Evolutionary conservation across 1,140 invertebrate species (phyloP).

Genomic region (Lepidurus arcticus): DNA sequence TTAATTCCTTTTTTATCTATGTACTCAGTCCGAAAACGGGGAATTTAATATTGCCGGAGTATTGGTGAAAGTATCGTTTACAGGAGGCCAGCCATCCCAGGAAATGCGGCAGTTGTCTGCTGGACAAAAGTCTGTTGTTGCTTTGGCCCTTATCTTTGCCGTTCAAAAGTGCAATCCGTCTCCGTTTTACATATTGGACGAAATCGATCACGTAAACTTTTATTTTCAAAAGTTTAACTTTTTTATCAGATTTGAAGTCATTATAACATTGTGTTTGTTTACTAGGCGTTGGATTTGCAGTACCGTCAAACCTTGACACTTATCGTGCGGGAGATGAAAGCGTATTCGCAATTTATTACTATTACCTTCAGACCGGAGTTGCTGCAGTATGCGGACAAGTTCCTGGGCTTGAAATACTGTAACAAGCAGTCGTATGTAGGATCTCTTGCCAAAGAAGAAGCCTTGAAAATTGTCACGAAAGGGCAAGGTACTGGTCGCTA

Average conservation of each 20-base stretch:
- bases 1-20: too few relatives aligned
- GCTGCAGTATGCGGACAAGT: neutral
- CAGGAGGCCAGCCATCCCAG: neutral
- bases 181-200: neutral
- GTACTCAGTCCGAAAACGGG: neutral
- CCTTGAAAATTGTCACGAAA: neutral
- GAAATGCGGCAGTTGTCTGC: neutral
- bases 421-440: neutral
- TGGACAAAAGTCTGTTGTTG: neutral
- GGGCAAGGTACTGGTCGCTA: neutral
- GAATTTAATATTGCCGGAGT: neutral
- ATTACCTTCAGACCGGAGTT: neutral
- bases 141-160: neutral
- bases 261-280: neutral
- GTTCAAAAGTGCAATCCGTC: neutral
- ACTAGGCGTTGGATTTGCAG: slow-evolving; percentile 11
- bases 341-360: neutral
- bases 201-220: neutral
- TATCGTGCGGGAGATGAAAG: neutral
- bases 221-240: neutral
- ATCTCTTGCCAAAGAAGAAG: neutral
- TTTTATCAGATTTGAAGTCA: neutral
- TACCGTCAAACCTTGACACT: neutral
- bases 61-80: neutral
- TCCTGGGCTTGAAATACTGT: neutral